Evolutionary conservation across 2,797 vertebrate genomes (phyloP).

Genomic region (Falco peregrinus): DNA sequence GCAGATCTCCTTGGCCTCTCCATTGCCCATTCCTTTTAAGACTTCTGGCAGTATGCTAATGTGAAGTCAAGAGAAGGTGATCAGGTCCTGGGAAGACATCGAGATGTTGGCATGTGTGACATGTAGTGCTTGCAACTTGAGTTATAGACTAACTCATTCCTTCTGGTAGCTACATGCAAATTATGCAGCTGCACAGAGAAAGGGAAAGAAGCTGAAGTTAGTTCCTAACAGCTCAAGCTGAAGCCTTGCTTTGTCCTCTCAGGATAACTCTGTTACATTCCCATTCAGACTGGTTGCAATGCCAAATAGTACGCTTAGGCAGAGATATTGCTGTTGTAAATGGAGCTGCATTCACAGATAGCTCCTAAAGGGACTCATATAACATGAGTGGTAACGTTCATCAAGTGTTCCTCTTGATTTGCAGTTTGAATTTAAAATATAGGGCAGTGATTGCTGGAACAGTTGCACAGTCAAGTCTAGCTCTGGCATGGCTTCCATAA

Average conservation of each 20-base stretch:
- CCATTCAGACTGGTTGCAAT: not conserved
- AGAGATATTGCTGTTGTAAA: not conserved
- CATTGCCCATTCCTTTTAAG: slow-evolving; percentile 59
- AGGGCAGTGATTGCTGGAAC: not conserved
- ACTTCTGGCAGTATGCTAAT: slow-evolving; percentile 76
- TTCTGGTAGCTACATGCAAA: not conserved
- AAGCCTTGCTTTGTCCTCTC: not conserved
- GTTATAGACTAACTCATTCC: slow-evolving; percentile 84
- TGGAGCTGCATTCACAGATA: not conserved
- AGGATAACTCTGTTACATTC: not conserved
- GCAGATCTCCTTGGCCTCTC: slow-evolving; percentile 79
- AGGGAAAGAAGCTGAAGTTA: not conserved
- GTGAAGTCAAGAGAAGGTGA: slow-evolving; percentile 76
- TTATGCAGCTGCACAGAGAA: not conserved
- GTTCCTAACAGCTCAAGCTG: not conserved
- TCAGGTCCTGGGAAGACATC: slow-evolving; percentile 68
- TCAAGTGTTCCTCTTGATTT: not conserved
- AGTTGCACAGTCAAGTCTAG: not conserved
- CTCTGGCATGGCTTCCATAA: not conserved
- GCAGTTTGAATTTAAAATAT: not conserved
- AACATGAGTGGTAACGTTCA: not conserved
- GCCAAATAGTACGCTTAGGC: not conserved
- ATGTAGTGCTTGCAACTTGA: slow-evolving; percentile 80
- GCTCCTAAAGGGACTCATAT: not conserved
- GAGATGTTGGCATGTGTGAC: slow-evolving; percentile 80